Evolutionary conservation across 23 tunicate genomes (phyloP).

Genomic region (Phallusia fumigata): DNA sequence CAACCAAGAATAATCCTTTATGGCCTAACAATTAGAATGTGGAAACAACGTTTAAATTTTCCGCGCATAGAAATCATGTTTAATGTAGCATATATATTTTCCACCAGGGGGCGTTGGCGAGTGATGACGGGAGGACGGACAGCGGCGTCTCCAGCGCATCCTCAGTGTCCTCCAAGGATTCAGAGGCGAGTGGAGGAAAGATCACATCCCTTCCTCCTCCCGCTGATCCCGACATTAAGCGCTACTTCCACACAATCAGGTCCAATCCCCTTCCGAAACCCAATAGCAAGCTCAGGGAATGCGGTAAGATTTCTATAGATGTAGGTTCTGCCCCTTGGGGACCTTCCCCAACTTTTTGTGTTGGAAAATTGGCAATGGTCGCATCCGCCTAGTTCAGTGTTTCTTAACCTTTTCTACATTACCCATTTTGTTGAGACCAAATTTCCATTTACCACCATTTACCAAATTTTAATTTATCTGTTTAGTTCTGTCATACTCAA

Average conservation of each 20-base stretch:
- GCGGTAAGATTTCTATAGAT: background rate
- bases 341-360: background rate
- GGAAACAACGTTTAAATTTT: no score
- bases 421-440: no score
- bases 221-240: constrained; percentile 49
- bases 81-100: background rate
- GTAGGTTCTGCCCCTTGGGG: no score
- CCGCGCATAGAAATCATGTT: no score
- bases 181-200: background rate
- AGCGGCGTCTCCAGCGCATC: constrained; percentile 71
- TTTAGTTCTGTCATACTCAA: no score
- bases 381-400: no score
- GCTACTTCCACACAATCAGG: constrained; percentile 74
- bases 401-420: no score
- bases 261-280: constrained; percentile 68
- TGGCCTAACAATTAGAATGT: no score
- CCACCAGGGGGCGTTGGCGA: constrained; percentile 3
- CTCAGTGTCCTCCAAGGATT: constrained; percentile 25
- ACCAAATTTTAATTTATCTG: no score
- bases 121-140: constrained; percentile 20
- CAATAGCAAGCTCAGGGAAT: constrained; percentile 25
- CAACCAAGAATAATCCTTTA: no score
- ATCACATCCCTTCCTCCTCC: constrained; percentile 29
- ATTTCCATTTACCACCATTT: no score
- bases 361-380: no score